Conservation (phyloP, 2,888 invertebrate species). For the Conomelus anceps region DNA sequence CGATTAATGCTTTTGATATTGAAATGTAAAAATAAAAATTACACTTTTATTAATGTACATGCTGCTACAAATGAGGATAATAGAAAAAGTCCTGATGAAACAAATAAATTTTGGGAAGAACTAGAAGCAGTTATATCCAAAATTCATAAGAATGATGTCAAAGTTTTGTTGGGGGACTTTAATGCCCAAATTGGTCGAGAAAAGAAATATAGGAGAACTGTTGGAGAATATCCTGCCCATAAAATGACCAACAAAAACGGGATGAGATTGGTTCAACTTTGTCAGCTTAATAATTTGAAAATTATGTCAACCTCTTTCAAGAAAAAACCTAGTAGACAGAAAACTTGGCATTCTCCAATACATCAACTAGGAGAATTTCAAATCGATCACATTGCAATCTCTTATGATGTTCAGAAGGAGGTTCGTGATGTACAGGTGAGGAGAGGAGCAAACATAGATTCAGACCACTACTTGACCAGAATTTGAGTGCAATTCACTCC, state of each 20-base stretch:
- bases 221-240: slow-evolving; percentile 8
- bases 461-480: slow-evolving; percentile 9
- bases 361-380: slow-evolving; percentile 17
- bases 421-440: slow-evolving; percentile 17
- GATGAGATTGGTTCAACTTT: not conserved
- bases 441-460: slow-evolving; percentile 15
- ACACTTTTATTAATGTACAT: slow-evolving; percentile 21
- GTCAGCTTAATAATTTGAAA: slow-evolving; percentile 11
- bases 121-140: not conserved
- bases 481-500: slow-evolving; percentile 6
- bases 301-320: too few relatives aligned
- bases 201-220: slow-evolving; percentile 1
- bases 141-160: slow-evolving; percentile 12
- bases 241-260: too few relatives aligned
- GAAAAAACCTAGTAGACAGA: slow-evolving; percentile 9
- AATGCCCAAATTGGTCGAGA: slow-evolving; percentile 18
- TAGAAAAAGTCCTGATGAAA: slow-evolving; percentile 5
- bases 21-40: slow-evolving; percentile 17
- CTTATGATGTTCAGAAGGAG: not conserved
- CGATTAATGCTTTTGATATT: slow-evolving; percentile 13
- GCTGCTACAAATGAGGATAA: slow-evolving; percentile 18
- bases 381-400: slow-evolving; percentile 19
- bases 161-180: slow-evolving; percentile 2
- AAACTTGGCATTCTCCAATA: slow-evolving; percentile 6
- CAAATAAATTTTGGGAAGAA: slow-evolving; percentile 9